Evolutionary conservation across 2,113 vertebrate species (phyloP).

Genomic region (Lophura nycthemera): DNA sequence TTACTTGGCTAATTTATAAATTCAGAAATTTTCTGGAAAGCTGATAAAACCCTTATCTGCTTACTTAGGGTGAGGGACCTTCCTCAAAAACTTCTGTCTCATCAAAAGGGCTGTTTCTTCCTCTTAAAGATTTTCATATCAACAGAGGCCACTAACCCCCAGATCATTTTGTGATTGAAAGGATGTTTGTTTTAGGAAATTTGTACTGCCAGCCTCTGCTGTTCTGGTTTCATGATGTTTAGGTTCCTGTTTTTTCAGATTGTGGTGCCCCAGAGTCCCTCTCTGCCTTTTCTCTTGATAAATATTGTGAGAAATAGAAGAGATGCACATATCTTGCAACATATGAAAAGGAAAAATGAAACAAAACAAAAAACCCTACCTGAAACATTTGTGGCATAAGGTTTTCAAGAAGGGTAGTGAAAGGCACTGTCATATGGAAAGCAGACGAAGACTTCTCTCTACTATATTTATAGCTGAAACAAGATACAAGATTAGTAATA

Average conservation of each 20-base stretch:
- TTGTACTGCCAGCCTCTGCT: not conserved
- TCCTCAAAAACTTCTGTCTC: conserved; percentile 16
- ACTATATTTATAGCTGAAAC: not conserved
- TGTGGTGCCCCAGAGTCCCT: not conserved
- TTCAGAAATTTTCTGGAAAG: conserved; percentile 18
- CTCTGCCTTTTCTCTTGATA: not conserved
- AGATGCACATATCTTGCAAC: not conserved
- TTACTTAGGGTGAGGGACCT: conserved; percentile 8
- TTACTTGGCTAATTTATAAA: not conserved
- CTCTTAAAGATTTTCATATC: conserved; percentile 27
- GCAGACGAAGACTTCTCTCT: not conserved
- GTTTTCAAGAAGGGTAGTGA: not conserved
- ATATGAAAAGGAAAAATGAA: not conserved
- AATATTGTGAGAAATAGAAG: conserved; percentile 28
- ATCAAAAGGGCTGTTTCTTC: conserved; percentile 26
- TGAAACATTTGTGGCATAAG: not conserved
- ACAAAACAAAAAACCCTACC: not conserved
- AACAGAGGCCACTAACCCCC: conserved; percentile 40
- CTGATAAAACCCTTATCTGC: conserved; percentile 6
- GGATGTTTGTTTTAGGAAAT: conserved; percentile 40
- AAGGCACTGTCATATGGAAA: not conserved
- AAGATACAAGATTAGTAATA: not conserved
- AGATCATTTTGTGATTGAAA: conserved; percentile 26
- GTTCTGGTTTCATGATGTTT: conserved; percentile 12
- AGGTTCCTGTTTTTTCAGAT: conserved; percentile 51